A percentile compares a stretch with the other conserved stretches of the same genome.
Evolutionary conservation across 2,113 vertebrate species (phyloP).

Genomic region (Python bivittatus): DNA sequence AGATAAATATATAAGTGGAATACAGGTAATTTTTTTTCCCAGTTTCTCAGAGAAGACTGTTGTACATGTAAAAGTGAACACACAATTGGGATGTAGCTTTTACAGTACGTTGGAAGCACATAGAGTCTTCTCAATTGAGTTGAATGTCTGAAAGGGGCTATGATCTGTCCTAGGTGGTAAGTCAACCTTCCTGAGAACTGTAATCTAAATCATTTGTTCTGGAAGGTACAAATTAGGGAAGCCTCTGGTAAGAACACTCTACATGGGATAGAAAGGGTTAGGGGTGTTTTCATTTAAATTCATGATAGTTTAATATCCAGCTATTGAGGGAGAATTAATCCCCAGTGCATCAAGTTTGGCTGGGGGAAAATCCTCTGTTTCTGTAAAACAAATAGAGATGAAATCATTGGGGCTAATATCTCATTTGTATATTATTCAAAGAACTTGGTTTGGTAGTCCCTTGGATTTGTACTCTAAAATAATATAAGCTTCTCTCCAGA

Average conservation of each 20-base stretch:
- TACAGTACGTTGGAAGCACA: not conserved
- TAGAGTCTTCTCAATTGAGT: not conserved
- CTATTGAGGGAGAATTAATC: constrained; percentile 4
- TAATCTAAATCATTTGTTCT: not conserved
- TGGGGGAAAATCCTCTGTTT: not conserved
- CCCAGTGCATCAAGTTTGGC: not conserved
- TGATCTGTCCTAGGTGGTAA: not conserved
- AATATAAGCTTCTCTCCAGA: constrained; percentile 8
- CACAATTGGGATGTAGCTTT: not conserved
- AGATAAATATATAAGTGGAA: not conserved
- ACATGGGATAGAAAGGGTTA: not conserved
- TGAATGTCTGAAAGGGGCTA: not conserved
- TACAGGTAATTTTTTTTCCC: too few species aligned
- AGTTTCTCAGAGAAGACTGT: not conserved
- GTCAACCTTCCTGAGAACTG: not conserved
- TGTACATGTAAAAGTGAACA: not conserved
- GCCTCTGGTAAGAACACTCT: not conserved
- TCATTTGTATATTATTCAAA: not conserved
- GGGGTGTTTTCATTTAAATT: constrained; percentile 4
- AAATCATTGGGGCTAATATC: not conserved
- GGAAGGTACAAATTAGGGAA: not conserved
- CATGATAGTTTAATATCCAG: not conserved
- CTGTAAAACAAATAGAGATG: not conserved
- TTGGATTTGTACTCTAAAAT: not conserved
- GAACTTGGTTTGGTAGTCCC: not conserved